A percentile compares a stretch with the other conserved stretches of the same genome.
Evolutionary conservation across 2,113 vertebrate species (phyloP).

Genomic region (Pipra filicauda): DNA sequence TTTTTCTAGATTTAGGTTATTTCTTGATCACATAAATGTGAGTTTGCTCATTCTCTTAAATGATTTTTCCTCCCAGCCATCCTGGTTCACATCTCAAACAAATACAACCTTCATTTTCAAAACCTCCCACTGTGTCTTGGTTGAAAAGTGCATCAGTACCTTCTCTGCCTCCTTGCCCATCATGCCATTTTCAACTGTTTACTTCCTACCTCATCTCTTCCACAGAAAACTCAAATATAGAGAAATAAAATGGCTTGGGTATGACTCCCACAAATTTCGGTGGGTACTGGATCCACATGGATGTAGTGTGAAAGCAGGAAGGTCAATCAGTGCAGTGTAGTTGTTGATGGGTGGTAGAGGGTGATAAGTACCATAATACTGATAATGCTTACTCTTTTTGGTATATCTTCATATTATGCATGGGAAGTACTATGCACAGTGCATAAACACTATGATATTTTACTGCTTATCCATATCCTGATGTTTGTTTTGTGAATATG

Average conservation of each 20-base stretch:
- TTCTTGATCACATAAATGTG: neutral
- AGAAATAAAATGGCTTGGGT: neutral
- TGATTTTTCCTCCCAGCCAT: neutral
- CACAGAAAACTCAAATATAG: neutral
- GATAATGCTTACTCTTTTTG: neutral
- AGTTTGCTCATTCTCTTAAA: neutral
- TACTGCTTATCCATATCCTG: neutral
- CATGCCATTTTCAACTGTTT: neutral
- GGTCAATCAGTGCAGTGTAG: neutral
- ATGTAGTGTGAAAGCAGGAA: neutral
- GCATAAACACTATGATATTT: neutral
- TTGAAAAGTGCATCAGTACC: neutral
- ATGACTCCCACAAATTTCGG: neutral
- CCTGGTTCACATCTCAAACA: neutral
- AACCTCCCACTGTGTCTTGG: neutral
- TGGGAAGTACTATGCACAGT: neutral
- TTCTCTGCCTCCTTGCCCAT: neutral
- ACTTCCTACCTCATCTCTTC: neutral
- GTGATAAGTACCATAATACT: neutral
- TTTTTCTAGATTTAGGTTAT: neutral
- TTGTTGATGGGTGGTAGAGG: neutral
- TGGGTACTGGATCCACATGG: neutral
- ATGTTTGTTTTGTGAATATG: neutral
- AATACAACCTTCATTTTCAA: neutral
- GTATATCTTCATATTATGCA: neutral